Evolutionary conservation across 1,140 invertebrate genomes (phyloP).

Genomic region (Drosophila fuyamai): DNA sequence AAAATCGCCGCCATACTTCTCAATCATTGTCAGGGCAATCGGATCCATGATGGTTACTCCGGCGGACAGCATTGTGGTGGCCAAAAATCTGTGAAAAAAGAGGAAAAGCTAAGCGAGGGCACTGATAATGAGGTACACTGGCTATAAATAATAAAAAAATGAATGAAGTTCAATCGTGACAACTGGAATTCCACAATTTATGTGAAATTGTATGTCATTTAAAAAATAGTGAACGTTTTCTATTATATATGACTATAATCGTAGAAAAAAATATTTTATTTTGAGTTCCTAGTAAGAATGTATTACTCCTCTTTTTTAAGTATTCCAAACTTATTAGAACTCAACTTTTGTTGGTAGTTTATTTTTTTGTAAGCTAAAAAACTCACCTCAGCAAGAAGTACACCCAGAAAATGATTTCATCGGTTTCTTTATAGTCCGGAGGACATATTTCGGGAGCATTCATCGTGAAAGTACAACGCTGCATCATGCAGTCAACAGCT

Average conservation of each 20-base stretch:
- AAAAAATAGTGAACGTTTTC: too few relatives aligned
- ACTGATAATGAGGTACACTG: not conserved
- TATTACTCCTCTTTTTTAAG: too few relatives aligned
- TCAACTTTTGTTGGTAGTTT: too few relatives aligned
- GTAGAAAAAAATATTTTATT: too few relatives aligned
- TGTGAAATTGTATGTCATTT: too few relatives aligned
- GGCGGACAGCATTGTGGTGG: conserved; percentile 90
- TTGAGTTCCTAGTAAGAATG: too few relatives aligned
- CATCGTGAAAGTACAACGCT: conserved; percentile 87
- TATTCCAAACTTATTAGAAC: too few relatives aligned
- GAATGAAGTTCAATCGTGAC: too few relatives aligned
- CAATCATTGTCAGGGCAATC: conserved; percentile 91
- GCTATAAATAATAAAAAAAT: not conserved
- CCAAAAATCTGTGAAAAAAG: conserved; percentile 87
- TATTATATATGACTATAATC: too few relatives aligned
- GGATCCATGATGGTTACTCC: conserved; percentile 93
- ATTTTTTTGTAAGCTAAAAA: too few relatives aligned
- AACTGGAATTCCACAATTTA: too few relatives aligned
- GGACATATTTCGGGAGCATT: conserved; percentile 90
- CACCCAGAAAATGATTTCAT: conserved; percentile 91
- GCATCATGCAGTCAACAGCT: conserved; percentile 89
- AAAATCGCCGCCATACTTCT: conserved; percentile 92
- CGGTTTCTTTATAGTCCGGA: conserved; percentile 90
- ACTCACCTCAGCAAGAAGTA: conserved; percentile 88
- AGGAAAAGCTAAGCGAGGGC: not conserved